Evolutionary conservation across 2,113 vertebrate species (phyloP).

Genomic region (Capreolus pygargus): DNA sequence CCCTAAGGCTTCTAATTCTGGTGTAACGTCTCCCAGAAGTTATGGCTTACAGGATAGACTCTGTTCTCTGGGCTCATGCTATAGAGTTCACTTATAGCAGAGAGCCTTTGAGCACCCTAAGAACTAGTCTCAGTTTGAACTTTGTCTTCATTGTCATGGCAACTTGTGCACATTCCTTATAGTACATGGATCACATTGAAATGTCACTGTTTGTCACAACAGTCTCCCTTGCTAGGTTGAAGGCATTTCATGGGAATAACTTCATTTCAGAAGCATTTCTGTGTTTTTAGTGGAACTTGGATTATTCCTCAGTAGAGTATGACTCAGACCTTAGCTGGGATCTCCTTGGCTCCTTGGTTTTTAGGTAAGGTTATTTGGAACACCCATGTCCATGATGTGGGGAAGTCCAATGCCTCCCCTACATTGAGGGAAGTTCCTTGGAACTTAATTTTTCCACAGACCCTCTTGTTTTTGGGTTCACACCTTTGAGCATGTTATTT

Average conservation of each 20-base stretch:
- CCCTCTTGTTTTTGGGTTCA: not conserved
- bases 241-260: not conserved
- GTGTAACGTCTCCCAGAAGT: not conserved
- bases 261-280: not conserved
- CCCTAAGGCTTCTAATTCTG: not conserved
- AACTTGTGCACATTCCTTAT: not conserved
- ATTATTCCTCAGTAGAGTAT: not conserved
- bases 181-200: not conserved
- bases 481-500: not conserved
- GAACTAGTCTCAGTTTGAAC: not conserved
- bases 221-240: not conserved
- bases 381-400: not conserved
- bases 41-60: not conserved
- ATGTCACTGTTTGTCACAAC: not conserved
- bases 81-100: not conserved
- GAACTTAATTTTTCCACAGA: not conserved
- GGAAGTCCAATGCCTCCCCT: not conserved
- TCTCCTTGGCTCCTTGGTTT: not conserved
- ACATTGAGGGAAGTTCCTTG: not conserved
- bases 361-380: not conserved
- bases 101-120: not conserved
- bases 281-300: not conserved
- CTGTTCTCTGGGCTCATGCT: not conserved
- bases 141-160: not conserved
- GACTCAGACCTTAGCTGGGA: not conserved